These are phyloP conservation scores for Sebastes vulpes DNA, from an alignment of 2,797 vertebrate genomes.

Conservation along the genomic window DNA sequence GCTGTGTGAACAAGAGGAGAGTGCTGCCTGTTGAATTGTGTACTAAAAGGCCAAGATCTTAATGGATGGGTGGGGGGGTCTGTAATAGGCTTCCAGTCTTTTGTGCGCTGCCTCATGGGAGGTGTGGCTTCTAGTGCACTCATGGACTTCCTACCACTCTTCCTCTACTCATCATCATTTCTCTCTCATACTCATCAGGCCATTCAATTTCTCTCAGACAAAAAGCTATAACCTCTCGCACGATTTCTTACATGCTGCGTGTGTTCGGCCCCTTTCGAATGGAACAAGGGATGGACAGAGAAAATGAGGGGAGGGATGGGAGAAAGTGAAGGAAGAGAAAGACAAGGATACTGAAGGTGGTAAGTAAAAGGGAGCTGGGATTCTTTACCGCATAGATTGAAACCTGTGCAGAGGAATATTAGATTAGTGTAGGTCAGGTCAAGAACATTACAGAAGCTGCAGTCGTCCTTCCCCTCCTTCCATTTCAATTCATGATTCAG, in stretches of 20 bases:
- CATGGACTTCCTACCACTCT: slow-evolving; percentile 28
- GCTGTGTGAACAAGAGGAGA: slow-evolving; percentile 12
- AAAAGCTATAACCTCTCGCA: slow-evolving; percentile 11
- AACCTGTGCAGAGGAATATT: slow-evolving; percentile 15
- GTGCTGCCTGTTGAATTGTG: slow-evolving; percentile 34
- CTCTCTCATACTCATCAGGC: slow-evolving; percentile 14
- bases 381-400: background rate
- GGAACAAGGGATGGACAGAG: background rate
- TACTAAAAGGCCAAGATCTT: slow-evolving; percentile 18
- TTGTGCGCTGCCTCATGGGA: slow-evolving; percentile 24
- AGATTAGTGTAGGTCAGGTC: slow-evolving; percentile 36
- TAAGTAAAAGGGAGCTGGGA: background rate
- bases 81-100: slow-evolving; percentile 23
- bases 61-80: slow-evolving; percentile 33
- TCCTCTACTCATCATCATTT: slow-evolving; percentile 26
- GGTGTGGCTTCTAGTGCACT: slow-evolving; percentile 24
- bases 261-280: background rate
- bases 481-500: slow-evolving; percentile 45
- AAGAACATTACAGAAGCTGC: slow-evolving; percentile 40
- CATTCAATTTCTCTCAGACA: slow-evolving; percentile 7
- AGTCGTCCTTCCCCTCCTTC: background rate
- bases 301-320: background rate
- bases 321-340: background rate
- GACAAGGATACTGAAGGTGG: background rate
- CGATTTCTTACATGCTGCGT: background rate